Base-by-base conservation (phyloP, 2,797 vertebrate genomes). In the Antennarius maculatus region DNA sequence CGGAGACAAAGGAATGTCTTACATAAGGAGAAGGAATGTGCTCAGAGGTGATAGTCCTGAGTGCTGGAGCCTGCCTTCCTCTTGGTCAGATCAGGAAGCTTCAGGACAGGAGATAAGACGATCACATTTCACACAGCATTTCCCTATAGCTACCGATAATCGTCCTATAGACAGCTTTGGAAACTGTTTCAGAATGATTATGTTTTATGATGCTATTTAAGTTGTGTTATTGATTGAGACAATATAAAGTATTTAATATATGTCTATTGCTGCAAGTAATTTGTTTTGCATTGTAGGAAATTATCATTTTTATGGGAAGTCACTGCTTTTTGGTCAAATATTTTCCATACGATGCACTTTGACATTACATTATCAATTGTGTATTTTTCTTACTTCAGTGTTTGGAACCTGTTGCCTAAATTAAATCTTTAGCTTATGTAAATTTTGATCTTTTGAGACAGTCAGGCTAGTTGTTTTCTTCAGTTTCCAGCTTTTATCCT, bases 61-160 rank as follows among this genome's bases (percentile, higher is more conserved):
- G 62, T 34, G 31, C 68, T 73, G 75, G 71, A 81, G 74, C 65
- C 60, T 18, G 50, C 34, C 65, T 77, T 77, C 66, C 72, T 65
- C 51, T 55, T 29, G 53, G 53, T 66, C 49, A 57, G 62, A 79
- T 69, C 73, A 84, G 65, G 72, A 79, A 65, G 82, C 83, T 78
- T 54, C 74, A 60, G 78, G 70, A 79, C 70, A 57, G 62, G 14
- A 87, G 80, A 84, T 85, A 80, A 85, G 82, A 77, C 39, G 57
- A 52, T 82, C 73, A 69, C 43, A 62, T 82, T 80, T 67, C 81
- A 75, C 12, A 63, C 12, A 47, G 23, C 51, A 52, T 54, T 69
- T 51, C 49, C 4, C 29, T 14, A 34, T 18, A 53, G 56, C 45
- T 14, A n/a, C 45, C 23, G 5, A 59, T 50, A 43, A 15, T 43